phyloP scores from a whole-genome alignment of 1,140 invertebrate genomes.

The Drosophila elegans region DNA sequence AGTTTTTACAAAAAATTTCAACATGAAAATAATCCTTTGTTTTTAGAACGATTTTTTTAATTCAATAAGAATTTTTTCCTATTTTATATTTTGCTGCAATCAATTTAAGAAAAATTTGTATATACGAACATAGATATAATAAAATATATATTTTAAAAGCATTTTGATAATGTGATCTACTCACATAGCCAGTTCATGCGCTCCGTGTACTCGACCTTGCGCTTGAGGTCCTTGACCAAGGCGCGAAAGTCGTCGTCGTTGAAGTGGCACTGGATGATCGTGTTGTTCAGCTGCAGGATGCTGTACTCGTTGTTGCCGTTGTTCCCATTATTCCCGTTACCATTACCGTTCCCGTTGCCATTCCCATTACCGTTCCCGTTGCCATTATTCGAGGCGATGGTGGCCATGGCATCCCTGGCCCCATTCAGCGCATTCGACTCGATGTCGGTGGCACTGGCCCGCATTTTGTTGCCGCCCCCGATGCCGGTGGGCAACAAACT shows the following conservation, averaged over 20 bases:
- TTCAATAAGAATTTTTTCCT: too few relatives aligned
- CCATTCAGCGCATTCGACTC: constrained; percentile 70
- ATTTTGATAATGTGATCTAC: constrained; percentile 37
- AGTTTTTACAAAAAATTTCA: too few relatives aligned
- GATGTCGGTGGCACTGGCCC: constrained; percentile 71
- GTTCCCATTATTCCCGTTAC: constrained; percentile 21
- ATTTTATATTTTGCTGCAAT: too few relatives aligned
- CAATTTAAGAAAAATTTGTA: too few relatives aligned
- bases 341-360: too few relatives aligned
- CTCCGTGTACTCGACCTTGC: constrained; percentile 84
- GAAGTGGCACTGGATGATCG: constrained; percentile 84
- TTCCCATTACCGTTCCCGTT: background rate
- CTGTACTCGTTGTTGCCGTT: constrained; percentile 83
- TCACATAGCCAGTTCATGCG: constrained; percentile 85
- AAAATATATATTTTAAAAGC: too few relatives aligned
- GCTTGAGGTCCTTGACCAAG: constrained; percentile 82
- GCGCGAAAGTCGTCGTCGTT: constrained; percentile 82
- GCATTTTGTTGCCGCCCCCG: constrained; percentile 46
- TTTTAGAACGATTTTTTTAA: too few relatives aligned
- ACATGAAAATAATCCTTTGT: too few relatives aligned
- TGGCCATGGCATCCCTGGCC: constrained; percentile 28
- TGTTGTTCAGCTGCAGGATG: constrained; percentile 81
- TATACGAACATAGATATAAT: too few relatives aligned
- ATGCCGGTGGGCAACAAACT: background rate
- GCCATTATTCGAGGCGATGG: constrained; percentile 32